These are phyloP conservation scores for Hemibagrus wyckioides DNA, from an alignment of 2,113 vertebrate species.

Conservation along the genomic window DNA sequence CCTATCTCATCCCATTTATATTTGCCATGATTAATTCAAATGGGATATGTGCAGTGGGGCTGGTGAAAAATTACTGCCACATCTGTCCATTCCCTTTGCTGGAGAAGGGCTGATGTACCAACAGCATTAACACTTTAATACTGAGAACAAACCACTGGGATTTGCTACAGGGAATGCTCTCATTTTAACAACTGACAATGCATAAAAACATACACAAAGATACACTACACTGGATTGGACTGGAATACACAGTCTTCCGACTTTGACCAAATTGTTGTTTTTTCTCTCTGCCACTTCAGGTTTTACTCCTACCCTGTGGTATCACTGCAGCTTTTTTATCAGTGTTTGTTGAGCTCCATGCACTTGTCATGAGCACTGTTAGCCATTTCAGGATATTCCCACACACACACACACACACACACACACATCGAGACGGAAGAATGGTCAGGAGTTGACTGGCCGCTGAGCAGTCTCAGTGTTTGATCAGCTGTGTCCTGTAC, in stretches of 20 bases:
- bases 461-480: constrained; percentile 43
- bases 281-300: constrained; percentile 23
- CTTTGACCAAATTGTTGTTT: background rate
- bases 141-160: background rate
- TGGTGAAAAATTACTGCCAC: constrained; percentile 21
- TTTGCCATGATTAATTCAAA: constrained; percentile 38
- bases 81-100: constrained; percentile 24
- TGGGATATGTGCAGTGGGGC: constrained; percentile 20
- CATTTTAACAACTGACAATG: background rate
- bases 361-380: constrained; percentile 29
- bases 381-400: constrained; percentile 21
- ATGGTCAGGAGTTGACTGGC: constrained; percentile 35
- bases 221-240: background rate
- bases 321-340: constrained; percentile 47
- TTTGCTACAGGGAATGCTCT: background rate
- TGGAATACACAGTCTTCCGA: background rate
- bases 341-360: constrained; percentile 45
- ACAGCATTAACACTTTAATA: background rate
- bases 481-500: constrained; percentile 57
- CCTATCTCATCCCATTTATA: constrained; percentile 35
- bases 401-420: constrained; percentile 18
- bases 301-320: constrained; percentile 11
- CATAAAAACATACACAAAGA: too few species aligned
- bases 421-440: constrained; percentile 7
- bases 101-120: background rate